Conservation (phyloP, 2,888 invertebrate species). For the Lasioglossum villosulum region DNA sequence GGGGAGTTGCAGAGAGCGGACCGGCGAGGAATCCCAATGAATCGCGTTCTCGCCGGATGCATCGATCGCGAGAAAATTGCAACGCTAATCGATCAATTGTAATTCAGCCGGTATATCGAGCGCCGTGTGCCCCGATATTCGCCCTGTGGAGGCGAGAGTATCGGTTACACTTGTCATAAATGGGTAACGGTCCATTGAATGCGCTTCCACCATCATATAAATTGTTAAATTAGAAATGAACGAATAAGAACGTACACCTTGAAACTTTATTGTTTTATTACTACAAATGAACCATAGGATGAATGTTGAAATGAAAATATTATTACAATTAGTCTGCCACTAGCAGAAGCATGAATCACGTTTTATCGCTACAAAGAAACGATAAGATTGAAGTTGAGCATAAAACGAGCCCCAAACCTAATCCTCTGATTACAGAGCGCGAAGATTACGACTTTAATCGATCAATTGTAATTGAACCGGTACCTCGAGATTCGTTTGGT, state of each 20-base stretch:
- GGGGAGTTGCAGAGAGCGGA: not conserved
- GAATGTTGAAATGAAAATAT: not conserved
- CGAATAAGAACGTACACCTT: not conserved
- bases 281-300: not conserved
- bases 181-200: not conserved
- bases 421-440: not conserved
- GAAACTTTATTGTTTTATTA: not conserved
- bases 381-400: not conserved
- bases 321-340: not conserved
- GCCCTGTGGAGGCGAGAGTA: not conserved
- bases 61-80: not conserved
- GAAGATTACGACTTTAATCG: not conserved
- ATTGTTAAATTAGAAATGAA: not conserved
- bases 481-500: not conserved
- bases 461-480: not conserved
- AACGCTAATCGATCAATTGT: not conserved
- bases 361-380: not conserved
- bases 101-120: not conserved
- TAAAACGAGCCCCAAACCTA: not conserved
- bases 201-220: not conserved
- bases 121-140: not conserved
- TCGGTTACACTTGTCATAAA: constrained; percentile 8
- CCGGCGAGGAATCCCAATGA: not conserved
- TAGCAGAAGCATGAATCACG: not conserved
- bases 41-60: not conserved